Base-by-base conservation (phyloP, 2,113 vertebrate genomes). In the Butorides virescens region DNA sequence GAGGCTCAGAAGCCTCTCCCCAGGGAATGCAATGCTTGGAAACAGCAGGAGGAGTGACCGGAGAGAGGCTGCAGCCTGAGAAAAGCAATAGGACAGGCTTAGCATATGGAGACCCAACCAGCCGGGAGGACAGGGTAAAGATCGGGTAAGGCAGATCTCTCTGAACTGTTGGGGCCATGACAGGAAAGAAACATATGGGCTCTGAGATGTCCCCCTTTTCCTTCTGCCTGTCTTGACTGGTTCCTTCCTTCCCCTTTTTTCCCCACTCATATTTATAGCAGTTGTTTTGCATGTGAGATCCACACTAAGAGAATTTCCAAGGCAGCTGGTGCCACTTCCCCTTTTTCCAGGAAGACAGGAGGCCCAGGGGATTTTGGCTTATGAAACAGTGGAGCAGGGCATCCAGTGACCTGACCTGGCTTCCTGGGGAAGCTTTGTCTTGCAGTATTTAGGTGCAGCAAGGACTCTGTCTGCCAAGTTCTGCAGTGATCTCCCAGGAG, bases 231-330 rank as follows among this genome's bases (percentile, higher is more conserved):
- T 77, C 30, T 21, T 81, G 52, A 49, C 70, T 86, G 14, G 62
- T 93, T 94, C 86, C 92, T 98, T 97, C 95, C 80, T 49, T 97
- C 95, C 80, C 49, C 46, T 97, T 97, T 93, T 91, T 71, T 29
- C 71, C 77, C 34, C 49, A 78, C 42, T 82, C 63, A 5, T 88
- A 96, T 96, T 96, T 97, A 97, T 96, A 97, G 94, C 65, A 67
- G 68, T 91, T 70, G 13, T 76, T 88, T 79, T 92, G 42, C 93
- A 92, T 67, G 61, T 94, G 94, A 94, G 90, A 88, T 93, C 77
- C 63, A 96, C 65, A 55, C 65, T 63, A 79, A 95, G 52, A 96
- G 58, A 97, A 91, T 97, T 98, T 98, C 97, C 97, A 97, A 61
- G 7, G 29, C 90, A 95, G 46, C 66, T 95, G 88, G 59, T 13